These are phyloP conservation scores for Philaethria dido DNA, from an alignment of 2,888 invertebrate genomes.

Conservation along the genomic window DNA sequence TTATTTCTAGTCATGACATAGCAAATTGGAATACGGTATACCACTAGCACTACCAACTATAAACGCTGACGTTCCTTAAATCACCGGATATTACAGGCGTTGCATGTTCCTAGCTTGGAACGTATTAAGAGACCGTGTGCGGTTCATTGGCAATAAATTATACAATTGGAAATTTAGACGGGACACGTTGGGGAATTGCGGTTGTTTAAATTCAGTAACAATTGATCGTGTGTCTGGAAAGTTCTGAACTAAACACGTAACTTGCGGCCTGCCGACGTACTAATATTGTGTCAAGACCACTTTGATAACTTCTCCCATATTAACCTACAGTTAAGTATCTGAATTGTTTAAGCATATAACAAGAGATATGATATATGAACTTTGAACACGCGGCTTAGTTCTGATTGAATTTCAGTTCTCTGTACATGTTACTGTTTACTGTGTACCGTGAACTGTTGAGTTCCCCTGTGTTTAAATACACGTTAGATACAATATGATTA, in stretches of 20 bases:
- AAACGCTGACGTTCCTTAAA: constrained; percentile 37
- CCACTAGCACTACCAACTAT: constrained; percentile 19
- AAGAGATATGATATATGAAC: constrained; percentile 40
- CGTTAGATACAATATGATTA: neutral
- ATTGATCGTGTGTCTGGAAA: constrained; percentile 64
- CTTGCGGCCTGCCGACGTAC: constrained; percentile 51
- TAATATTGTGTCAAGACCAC: constrained; percentile 51
- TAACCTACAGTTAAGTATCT: constrained; percentile 43
- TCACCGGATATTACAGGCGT: constrained; percentile 36
- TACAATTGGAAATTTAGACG: constrained; percentile 47
- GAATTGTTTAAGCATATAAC: constrained; percentile 39
- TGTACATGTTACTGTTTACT: constrained; percentile 2
- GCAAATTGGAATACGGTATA: constrained; percentile 7
- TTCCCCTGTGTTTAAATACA: neutral
- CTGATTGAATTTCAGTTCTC: constrained; percentile 34
- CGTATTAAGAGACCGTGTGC: constrained; percentile 41
- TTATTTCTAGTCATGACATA: constrained; percentile 8
- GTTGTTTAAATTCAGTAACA: constrained; percentile 52
- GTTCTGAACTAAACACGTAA: constrained; percentile 56
- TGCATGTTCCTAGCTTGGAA: constrained; percentile 32
- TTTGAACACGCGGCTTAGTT: constrained; percentile 35
- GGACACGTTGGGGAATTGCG: constrained; percentile 45
- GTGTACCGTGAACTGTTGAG: neutral
- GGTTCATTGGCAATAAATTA: constrained; percentile 46
- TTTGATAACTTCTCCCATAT: constrained; percentile 47